Evolutionary conservation across 2,888 invertebrate genomes (phyloP).

Genomic region (Agriopis aurantiaria): DNA sequence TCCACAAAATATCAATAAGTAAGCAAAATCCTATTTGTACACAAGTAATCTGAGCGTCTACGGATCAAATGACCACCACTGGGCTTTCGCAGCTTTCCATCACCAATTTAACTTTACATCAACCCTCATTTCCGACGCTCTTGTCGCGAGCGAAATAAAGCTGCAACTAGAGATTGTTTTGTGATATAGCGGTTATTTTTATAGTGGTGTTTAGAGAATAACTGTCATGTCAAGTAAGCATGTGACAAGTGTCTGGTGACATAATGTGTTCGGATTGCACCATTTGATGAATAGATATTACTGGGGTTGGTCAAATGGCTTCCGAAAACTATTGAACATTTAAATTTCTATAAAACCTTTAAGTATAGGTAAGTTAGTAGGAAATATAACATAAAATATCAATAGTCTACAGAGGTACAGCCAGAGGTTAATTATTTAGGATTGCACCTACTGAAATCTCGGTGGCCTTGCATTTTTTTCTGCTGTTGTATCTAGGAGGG

Average conservation of each 20-base stretch:
- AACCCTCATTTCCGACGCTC: background rate
- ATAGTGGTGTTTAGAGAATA: constrained; percentile 35
- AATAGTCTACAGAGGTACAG: too few relatives aligned
- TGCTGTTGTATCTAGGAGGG: too few relatives aligned
- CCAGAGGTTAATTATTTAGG: too few relatives aligned
- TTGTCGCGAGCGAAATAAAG: background rate
- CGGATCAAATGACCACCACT: constrained; percentile 66
- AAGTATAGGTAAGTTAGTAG: too few relatives aligned
- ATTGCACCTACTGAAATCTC: too few relatives aligned
- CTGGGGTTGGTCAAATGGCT: constrained; percentile 19
- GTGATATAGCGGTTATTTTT: background rate
- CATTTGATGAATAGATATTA: constrained; percentile 27
- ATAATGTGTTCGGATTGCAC: constrained; percentile 38
- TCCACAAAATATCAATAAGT: constrained; percentile 46
- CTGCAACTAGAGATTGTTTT: constrained; percentile 5
- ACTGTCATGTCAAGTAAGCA: constrained; percentile 41
- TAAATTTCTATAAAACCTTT: background rate
- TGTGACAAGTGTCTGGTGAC: constrained; percentile 44
- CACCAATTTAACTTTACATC: constrained; percentile 13
- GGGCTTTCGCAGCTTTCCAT: constrained; percentile 41
- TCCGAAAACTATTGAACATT: background rate
- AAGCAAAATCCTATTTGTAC: constrained; percentile 63
- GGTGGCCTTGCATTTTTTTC: too few relatives aligned
- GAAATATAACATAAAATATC: too few relatives aligned
- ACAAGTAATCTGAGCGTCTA: constrained; percentile 60